Evolutionary conservation across 2,797 vertebrate species (phyloP).

Genomic region (Cuniculus paca): DNA sequence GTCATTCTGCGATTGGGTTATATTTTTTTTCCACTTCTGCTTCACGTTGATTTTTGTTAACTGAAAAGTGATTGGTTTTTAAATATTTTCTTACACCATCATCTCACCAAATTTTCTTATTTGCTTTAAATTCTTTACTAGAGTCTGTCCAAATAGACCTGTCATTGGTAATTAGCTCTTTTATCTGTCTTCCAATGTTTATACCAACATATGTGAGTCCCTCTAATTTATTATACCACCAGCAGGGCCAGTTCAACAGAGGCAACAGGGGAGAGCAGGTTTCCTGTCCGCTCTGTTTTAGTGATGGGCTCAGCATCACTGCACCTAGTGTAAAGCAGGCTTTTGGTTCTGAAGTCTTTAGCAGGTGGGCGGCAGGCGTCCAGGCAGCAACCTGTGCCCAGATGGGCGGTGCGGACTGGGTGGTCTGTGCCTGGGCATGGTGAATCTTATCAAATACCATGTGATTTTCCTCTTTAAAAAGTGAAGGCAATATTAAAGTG

Average conservation of each 20-base stretch:
- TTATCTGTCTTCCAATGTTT: not conserved
- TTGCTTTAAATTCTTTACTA: not conserved
- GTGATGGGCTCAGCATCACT: not conserved
- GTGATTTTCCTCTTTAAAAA: not conserved
- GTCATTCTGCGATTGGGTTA: not conserved
- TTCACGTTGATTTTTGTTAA: not conserved
- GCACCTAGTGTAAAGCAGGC: not conserved
- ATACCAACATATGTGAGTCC: not conserved
- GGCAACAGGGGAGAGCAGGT: not conserved
- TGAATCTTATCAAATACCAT: not conserved
- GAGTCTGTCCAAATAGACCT: not conserved
- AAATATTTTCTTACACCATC: not conserved
- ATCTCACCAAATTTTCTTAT: not conserved
- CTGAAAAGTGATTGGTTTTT: not conserved
- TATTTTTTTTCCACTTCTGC: slow-evolving; percentile 10
- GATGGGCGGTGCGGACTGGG: fast-evolving
- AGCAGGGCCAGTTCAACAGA: not conserved
- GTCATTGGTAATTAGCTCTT: not conserved
- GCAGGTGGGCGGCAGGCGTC: not conserved
- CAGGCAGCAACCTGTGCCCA: fast-evolving
- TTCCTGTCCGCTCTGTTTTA: not conserved
- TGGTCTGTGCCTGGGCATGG: not conserved
- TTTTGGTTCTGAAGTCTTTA: not conserved
- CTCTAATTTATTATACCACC: not conserved
- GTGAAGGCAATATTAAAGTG: too few relatives aligned